Evolutionary conservation across 1,140 invertebrate species (phyloP), one percentile per base, ranked within the genome.

Genomic region (Lithobius niger): DNA sequence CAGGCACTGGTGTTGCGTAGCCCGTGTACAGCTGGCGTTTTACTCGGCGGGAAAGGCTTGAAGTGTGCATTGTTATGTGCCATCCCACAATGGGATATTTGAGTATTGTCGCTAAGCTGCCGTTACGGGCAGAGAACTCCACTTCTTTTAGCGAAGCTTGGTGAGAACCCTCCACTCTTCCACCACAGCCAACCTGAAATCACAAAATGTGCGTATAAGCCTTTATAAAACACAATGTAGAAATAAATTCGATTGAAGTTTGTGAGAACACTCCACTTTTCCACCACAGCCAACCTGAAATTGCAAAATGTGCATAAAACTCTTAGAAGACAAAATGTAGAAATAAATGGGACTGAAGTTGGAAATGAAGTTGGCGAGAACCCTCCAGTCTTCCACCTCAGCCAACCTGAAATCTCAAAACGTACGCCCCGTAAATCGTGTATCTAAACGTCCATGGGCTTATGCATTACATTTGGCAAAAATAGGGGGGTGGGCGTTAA

Each of bases 281-380:
- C 76, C 75, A 3, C 78, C 77, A 66, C 83, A 86, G 6, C 82
- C 83, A 54, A 84, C 78, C 74, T 80, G 66, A 18, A 65, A 66
- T 55, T 64, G 53, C 28, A 60, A 18, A 28, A 50, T 25, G n/a
- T n/a, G n/a, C n/a, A n/a, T n/a, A n/a, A n/a, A n/a, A n/a, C n/a
- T n/a, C n/a, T n/a, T n/a, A n/a, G n/a, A n/a, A n/a, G n/a, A n/a
- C n/a, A n/a, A n/a, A n/a, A n/a, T n/a, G n/a, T n/a, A n/a, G n/a
- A n/a, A n/a, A n/a, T n/a, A n/a, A n/a, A n/a, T n/a, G n/a, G n/a
- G n/a, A n/a, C n/a, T n/a, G n/a, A n/a, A n/a, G n/a, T n/a, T n/a
- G n/a, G n/a, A n/a, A n/a, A n/a, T n/a, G n/a, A n/a, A n/a, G n/a
- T 58, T 73, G 66, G 47, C 72, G 66, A 40, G 76, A 74, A 48